Conservation (phyloP, 2,888 invertebrate genomes). For the Sinodicranocentrus sp. region DNA sequence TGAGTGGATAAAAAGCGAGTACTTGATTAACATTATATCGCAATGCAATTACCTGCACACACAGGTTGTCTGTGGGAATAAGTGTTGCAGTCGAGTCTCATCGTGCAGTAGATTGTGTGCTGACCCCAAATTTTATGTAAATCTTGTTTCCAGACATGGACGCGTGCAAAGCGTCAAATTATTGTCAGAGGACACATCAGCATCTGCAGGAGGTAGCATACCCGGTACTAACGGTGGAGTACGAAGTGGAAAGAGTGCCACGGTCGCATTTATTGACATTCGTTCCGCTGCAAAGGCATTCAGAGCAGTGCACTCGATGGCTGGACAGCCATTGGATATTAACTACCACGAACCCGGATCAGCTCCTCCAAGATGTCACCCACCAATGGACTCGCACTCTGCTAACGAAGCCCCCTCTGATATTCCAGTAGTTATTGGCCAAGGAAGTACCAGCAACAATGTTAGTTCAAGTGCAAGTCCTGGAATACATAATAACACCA, state of each 20-base stretch:
- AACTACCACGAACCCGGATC: conserved; percentile 76
- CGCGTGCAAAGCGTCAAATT: conserved; percentile 98
- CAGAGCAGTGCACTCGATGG: conserved; percentile 86
- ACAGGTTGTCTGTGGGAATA: background rate
- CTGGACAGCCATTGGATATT: conserved; percentile 72
- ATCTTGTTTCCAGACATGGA: conserved; percentile 89
- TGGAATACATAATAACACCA: conserved; percentile 70
- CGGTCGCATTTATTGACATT: conserved; percentile 97
- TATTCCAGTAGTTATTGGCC: conserved; percentile 67
- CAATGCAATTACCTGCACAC: too few relatives aligned
- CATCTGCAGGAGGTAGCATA: conserved; percentile 77
- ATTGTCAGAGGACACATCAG: conserved; percentile 82
- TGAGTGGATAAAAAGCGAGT: conserved; percentile 54
- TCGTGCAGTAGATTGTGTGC: background rate
- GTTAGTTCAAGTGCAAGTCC: conserved; percentile 54
- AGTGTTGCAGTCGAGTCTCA: background rate
- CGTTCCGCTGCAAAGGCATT: conserved; percentile 97
- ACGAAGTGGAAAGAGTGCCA: conserved; percentile 84
- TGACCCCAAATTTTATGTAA: conserved; percentile 28
- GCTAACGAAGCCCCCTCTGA: conserved; percentile 77
- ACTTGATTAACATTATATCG: background rate
- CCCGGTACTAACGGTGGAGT: conserved; percentile 72
- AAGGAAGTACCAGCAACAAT: conserved; percentile 69
- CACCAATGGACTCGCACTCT: conserved; percentile 81
- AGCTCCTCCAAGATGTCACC: conserved; percentile 74